Conservation (phyloP, 2,888 invertebrate species). For the Nowickia ferox region DNA sequence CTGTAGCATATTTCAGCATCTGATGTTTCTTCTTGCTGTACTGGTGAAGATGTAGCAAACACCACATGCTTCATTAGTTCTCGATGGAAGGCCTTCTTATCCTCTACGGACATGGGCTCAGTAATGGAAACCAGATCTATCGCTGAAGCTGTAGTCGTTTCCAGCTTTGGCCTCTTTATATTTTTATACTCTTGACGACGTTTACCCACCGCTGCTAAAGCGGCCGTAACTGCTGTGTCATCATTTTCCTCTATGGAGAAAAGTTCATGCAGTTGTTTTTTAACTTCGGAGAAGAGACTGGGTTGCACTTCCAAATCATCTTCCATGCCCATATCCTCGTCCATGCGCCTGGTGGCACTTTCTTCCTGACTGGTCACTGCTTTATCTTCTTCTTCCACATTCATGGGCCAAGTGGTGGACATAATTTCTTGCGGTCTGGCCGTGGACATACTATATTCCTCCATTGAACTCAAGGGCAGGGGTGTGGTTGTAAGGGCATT, state of each 20-base stretch:
- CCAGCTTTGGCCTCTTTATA: constrained; percentile 79
- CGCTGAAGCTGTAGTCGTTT: constrained; percentile 75
- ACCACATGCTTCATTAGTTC: constrained; percentile 83
- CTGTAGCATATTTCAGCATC: constrained; percentile 95
- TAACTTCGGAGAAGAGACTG: constrained; percentile 82
- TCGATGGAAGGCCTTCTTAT: constrained; percentile 79
- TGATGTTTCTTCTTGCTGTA: constrained; percentile 92
- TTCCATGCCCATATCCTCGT: constrained; percentile 75
- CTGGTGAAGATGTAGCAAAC: constrained; percentile 89
- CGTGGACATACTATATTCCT: constrained; percentile 75
- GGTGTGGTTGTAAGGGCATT: constrained; percentile 69
- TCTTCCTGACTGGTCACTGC: constrained; percentile 73
- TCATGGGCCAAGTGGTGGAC: constrained; percentile 73
- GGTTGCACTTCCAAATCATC: constrained; percentile 82
- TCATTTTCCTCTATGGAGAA: constrained; percentile 80
- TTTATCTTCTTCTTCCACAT: constrained; percentile 57
- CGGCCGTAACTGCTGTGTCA: constrained; percentile 77
- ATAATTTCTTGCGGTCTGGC: constrained; percentile 71
- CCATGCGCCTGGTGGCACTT: constrained; percentile 79
- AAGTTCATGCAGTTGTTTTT: constrained; percentile 81
- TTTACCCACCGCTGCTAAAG: constrained; percentile 77
- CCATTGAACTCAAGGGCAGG: constrained; percentile 76
- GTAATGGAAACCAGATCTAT: constrained; percentile 71
- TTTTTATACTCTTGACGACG: constrained; percentile 81
- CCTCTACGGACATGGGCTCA: constrained; percentile 72